Percentiles rank a stretch among this genome's conserved stretches.
These are phyloP conservation scores for Dendropsophus ebraccatus DNA, from an alignment of 2,113 vertebrate species.

Conservation along the genomic window DNA sequence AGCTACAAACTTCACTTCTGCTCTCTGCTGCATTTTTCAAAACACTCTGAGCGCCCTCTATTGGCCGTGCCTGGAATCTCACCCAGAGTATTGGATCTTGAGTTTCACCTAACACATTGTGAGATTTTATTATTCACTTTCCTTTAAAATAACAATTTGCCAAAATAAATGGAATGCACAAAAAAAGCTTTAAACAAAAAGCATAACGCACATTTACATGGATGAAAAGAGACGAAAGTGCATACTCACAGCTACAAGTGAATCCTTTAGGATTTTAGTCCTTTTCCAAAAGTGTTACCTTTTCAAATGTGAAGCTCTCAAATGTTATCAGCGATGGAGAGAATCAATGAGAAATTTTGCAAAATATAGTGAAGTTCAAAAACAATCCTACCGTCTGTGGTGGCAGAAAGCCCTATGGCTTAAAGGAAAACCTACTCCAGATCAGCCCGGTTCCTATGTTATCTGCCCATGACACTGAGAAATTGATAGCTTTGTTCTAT, in stretches of 20 bases:
- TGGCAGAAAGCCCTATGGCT: slow-evolving; percentile 49
- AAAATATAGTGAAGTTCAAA: not conserved
- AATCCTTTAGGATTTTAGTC: slow-evolving; percentile 1
- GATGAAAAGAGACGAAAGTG: slow-evolving; percentile 31
- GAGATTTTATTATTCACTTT: slow-evolving; percentile 29
- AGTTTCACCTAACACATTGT: not conserved
- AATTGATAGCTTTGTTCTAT: slow-evolving; percentile 61
- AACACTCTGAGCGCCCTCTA: slow-evolving; percentile 81
- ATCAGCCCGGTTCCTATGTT: slow-evolving; percentile 49
- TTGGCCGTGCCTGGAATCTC: slow-evolving; percentile 63
- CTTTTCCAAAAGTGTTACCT: not conserved
- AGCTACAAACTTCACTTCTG: slow-evolving; percentile 39
- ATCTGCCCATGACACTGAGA: slow-evolving; percentile 45
- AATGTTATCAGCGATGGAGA: not conserved
- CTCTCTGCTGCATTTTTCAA: slow-evolving; percentile 62
- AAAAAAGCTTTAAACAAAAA: slow-evolving; percentile 4
- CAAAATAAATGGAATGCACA: not conserved
- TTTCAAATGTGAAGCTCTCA: not conserved
- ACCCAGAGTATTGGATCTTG: not conserved
- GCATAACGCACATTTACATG: not conserved
- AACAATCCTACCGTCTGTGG: slow-evolving; percentile 47
- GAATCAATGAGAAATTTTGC: slow-evolving; percentile 1
- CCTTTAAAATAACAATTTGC: slow-evolving; percentile 27
- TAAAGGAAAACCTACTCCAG: slow-evolving; percentile 58
- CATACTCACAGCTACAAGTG: slow-evolving; percentile 59